These are phyloP conservation scores for Aplysia californica DNA, from an alignment of 1,140 invertebrate genomes.

Conservation along the genomic window DNA sequence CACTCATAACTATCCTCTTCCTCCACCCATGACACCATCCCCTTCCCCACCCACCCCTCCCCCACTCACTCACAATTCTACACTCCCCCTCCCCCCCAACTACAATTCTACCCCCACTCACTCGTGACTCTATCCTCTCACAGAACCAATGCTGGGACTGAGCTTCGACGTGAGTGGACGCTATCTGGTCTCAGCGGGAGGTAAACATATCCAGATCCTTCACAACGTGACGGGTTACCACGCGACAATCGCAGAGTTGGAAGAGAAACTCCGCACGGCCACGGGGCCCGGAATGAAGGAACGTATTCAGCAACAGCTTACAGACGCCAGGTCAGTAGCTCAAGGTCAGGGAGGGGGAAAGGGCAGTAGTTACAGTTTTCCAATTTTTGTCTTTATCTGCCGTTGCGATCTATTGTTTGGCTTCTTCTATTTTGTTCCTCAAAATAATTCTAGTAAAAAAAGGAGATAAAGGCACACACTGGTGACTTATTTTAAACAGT, in stretches of 20 bases:
- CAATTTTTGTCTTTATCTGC: not conserved
- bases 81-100: too few species aligned
- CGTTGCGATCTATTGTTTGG: not conserved
- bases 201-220: slow-evolving; percentile 82
- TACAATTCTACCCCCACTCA: too few species aligned
- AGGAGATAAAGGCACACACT: not conserved
- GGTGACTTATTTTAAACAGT: not conserved
- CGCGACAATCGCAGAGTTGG: slow-evolving; percentile 76
- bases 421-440: not conserved
- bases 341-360: not conserved
- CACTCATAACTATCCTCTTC: too few species aligned
- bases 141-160: slow-evolving; percentile 78
- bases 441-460: not conserved
- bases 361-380: not conserved
- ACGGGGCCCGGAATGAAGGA: slow-evolving; percentile 75
- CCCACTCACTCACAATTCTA: too few species aligned
- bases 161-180: slow-evolving; percentile 80
- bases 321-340: slow-evolving; percentile 71
- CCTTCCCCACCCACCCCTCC: too few species aligned
- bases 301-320: slow-evolving; percentile 77
- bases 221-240: slow-evolving; percentile 84
- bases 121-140: too few species aligned
- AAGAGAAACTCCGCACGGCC: slow-evolving; percentile 75
- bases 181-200: slow-evolving; percentile 80
- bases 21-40: too few species aligned